phyloP scores from a whole-genome alignment of 1,140 invertebrate genomes.

The Bombus consobrinus region DNA sequence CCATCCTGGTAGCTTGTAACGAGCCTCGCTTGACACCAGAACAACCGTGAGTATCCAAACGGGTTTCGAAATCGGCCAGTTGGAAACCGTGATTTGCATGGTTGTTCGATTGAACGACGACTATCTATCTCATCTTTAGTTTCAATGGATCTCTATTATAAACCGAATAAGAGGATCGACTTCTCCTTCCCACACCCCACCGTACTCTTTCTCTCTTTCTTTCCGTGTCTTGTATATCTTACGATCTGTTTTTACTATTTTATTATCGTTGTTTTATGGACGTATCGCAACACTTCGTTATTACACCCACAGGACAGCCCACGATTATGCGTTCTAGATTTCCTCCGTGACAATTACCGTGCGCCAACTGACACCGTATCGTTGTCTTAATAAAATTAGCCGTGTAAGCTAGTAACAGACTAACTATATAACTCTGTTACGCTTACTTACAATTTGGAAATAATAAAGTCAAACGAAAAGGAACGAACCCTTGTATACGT shows the following conservation, averaged over 20 bases:
- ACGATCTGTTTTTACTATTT: neutral
- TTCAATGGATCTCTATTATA: neutral
- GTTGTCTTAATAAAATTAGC: neutral
- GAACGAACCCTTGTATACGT: neutral
- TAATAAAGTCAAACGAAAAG: neutral
- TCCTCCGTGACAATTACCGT: conserved; percentile 6
- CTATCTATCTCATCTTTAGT: neutral
- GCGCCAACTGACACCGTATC: conserved; percentile 20
- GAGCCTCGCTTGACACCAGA: neutral
- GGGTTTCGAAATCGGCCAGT: conserved; percentile 5
- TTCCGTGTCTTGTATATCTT: neutral
- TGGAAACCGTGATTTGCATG: conserved; percentile 26
- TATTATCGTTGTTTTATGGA: neutral
- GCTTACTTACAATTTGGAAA: neutral
- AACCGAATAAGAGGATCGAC: neutral
- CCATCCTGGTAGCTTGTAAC: neutral
- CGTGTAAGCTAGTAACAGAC: neutral
- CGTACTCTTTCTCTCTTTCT: neutral
- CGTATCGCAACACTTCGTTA: neutral
- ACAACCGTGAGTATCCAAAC: conserved; percentile 4
- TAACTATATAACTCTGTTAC: no score
- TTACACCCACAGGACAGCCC: conserved; percentile 20
- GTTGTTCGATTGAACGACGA: neutral
- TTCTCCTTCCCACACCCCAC: fast-evolving
- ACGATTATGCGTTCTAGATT: conserved; percentile 18